Percentiles rank a stretch among this genome's conserved stretches.
phyloP scores from a whole-genome alignment of 2,888 invertebrate genomes.

The Brachypalpus laphriformis region DNA sequence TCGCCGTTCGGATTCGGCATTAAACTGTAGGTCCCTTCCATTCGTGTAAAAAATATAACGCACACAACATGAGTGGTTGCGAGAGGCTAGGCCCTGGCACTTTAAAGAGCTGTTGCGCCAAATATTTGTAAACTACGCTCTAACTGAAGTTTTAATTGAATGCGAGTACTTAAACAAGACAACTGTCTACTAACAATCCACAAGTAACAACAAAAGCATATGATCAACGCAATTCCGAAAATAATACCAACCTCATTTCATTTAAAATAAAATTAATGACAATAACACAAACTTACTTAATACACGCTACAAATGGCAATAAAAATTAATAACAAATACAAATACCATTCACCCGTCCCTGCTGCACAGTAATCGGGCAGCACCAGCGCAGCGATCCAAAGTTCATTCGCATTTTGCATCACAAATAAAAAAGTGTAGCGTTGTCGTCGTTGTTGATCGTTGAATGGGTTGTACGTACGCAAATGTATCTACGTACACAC shows the following conservation, averaged over 20 bases:
- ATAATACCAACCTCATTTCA: neutral
- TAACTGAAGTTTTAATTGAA: too few relatives aligned
- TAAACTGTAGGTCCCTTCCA: too few relatives aligned
- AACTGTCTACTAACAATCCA: too few relatives aligned
- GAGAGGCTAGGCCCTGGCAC: too few relatives aligned
- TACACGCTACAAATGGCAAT: conserved; percentile 13
- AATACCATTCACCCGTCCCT: conserved; percentile 51
- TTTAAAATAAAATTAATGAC: neutral
- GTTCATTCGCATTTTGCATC: conserved; percentile 68
- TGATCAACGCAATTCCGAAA: neutral
- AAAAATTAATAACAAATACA: conserved; percentile 53
- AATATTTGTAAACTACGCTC: too few relatives aligned
- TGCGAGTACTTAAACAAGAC: too few relatives aligned
- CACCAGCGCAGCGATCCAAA: conserved; percentile 34
- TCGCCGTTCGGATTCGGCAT: too few relatives aligned
- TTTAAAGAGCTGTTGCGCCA: too few relatives aligned
- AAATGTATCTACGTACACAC: neutral
- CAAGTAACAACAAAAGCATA: too few relatives aligned
- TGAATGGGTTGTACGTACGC: neutral
- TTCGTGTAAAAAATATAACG: too few relatives aligned
- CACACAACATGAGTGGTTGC: too few relatives aligned
- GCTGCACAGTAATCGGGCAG: conserved; percentile 39
- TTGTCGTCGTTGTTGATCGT: neutral
- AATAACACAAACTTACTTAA: conserved; percentile 43
- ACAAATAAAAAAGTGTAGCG: conserved; percentile 21